Conservation (phyloP, 2,888 invertebrate species). For the Phengaris alcon region DNA sequence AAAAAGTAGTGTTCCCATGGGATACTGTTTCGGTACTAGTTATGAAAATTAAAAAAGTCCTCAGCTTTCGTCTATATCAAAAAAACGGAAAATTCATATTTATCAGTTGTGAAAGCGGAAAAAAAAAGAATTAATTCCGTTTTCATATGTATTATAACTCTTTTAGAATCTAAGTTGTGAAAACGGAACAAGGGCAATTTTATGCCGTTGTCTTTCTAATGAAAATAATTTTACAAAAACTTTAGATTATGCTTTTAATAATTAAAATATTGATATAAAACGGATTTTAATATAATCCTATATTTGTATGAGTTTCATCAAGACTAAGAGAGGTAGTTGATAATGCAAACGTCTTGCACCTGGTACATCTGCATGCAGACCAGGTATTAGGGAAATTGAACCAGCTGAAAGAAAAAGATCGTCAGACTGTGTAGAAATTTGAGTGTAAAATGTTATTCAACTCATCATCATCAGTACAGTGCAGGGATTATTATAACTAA, state of each 20-base stretch:
- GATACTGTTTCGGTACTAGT: no score
- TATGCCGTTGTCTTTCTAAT: no score
- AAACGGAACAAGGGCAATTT: no score
- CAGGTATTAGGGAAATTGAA: constrained; percentile 40
- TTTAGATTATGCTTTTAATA: background rate
- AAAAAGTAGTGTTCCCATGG: no score
- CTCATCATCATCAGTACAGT: background rate
- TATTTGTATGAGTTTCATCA: constrained; percentile 28
- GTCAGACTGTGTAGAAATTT: background rate
- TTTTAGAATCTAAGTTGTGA: no score
- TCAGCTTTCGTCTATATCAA: no score
- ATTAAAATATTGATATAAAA: background rate
- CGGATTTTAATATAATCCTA: background rate
- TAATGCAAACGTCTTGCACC: constrained; percentile 41
- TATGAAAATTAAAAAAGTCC: no score
- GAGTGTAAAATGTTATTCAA: constrained; percentile 4
- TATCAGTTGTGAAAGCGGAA: no score
- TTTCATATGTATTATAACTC: no score
- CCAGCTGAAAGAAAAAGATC: constrained; percentile 9
- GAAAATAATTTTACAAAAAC: background rate
- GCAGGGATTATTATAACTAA: no score
- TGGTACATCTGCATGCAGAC: constrained; percentile 39
- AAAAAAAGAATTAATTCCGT: no score
- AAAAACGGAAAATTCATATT: no score
- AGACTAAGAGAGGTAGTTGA: constrained; percentile 32